phyloP scores from a whole-genome alignment of 1,140 invertebrate species.

The Sarcophaga peregrina region DNA sequence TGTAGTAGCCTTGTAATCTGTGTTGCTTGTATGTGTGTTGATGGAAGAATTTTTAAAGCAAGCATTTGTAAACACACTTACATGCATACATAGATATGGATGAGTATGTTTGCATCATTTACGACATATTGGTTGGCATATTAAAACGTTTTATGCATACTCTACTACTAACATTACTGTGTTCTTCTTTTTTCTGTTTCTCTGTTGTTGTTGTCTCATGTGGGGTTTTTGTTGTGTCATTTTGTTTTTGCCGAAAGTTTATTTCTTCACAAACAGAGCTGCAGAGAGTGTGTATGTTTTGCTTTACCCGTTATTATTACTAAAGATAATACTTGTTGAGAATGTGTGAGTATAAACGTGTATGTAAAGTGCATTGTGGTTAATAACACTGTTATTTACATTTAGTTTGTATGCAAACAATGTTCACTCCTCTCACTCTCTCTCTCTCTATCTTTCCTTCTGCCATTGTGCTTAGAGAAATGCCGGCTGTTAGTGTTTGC shows the following conservation, averaged over 20 bases:
- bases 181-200: background rate
- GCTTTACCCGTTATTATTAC: too few species aligned
- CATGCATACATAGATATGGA: too few species aligned
- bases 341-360: background rate
- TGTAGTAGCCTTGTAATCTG: too few species aligned
- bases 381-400: slow-evolving; percentile 11
- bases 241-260: background rate
- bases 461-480: background rate
- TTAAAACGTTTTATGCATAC: slow-evolving; percentile 9
- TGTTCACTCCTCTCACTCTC: background rate
- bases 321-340: background rate
- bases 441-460: background rate
- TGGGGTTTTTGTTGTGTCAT: background rate
- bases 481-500: background rate
- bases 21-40: slow-evolving; percentile 7
- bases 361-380: slow-evolving; percentile 21
- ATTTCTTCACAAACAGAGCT: too few species aligned
- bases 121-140: background rate
- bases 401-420: background rate
- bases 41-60: background rate
- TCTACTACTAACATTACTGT: slow-evolving; percentile 1
- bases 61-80: too few species aligned
- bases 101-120: too few species aligned
- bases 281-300: too few species aligned
- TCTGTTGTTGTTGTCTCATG: background rate